Percentiles rank a stretch among this genome's conserved stretches.
These are phyloP conservation scores for Megaceryle torquata DNA, from an alignment of 2,113 vertebrate species.

Conservation along the genomic window DNA sequence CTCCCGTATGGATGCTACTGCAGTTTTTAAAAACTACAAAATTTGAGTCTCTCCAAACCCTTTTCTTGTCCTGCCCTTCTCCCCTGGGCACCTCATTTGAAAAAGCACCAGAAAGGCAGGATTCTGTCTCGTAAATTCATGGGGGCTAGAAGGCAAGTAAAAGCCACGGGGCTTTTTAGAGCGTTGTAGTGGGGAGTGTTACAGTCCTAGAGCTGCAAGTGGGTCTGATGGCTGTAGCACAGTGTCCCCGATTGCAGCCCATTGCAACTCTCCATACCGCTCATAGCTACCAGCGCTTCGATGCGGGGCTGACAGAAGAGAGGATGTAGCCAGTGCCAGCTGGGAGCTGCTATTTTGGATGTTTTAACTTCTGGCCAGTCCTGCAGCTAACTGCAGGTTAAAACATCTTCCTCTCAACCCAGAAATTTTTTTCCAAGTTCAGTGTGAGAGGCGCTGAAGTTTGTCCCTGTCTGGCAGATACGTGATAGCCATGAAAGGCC, in stretches of 20 bases:
- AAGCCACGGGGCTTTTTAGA: not conserved
- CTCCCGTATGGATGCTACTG: not conserved
- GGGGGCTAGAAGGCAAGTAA: not conserved
- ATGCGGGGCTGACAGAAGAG: not conserved
- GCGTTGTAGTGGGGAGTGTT: no score
- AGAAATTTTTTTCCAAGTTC: not conserved
- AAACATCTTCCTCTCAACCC: not conserved
- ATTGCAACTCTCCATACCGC: not conserved
- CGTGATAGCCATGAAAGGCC: rapidly evolving
- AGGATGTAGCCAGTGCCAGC: not conserved
- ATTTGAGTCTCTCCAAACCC: not conserved
- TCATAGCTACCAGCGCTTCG: not conserved
- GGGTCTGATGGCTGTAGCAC: not conserved
- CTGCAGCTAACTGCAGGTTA: not conserved
- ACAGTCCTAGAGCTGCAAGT: not conserved
- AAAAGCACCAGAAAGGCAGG: not conserved
- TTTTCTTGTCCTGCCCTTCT: not conserved
- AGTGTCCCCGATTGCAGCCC: not conserved
- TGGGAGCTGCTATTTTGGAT: not conserved
- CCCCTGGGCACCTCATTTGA: not conserved
- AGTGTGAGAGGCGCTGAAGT: not conserved
- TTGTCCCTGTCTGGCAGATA: not conserved
- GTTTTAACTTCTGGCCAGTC: not conserved
- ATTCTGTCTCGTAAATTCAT: not conserved
- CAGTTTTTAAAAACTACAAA: not conserved